Percentiles rank a stretch among this genome's conserved stretches.
Conservation (phyloP, 2,888 invertebrate species). For the Aphelenchoides bicaudatus region DNA sequence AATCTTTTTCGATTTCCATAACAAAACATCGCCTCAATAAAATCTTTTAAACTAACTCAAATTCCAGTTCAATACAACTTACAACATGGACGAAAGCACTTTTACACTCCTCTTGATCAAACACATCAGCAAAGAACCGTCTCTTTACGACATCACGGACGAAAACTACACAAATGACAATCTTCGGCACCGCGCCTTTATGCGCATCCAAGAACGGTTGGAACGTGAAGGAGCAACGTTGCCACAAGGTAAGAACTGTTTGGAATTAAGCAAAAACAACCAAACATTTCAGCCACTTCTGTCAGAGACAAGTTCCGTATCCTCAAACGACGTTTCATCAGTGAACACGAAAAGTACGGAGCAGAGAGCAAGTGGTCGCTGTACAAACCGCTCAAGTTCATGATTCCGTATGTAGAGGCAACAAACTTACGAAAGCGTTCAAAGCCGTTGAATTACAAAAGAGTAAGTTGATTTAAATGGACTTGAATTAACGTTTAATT, state of each 20-base stretch:
- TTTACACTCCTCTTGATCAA: conserved; percentile 3
- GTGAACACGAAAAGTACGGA: conserved; percentile 4
- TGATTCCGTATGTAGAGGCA: conserved; percentile 15
- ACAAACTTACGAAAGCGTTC: not conserved
- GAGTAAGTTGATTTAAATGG: no score
- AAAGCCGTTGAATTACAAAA: not conserved
- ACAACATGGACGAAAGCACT: not conserved
- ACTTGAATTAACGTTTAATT: no score
- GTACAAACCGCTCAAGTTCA: conserved; percentile 10
- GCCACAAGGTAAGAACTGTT: conserved; percentile 3
- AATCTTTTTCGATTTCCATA: no score
- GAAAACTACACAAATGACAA: conserved; percentile 17
- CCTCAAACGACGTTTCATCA: conserved; percentile 18
- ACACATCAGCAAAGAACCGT: conserved; percentile 8
- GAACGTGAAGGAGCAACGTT: not conserved
- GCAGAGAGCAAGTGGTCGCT: conserved; percentile 10
- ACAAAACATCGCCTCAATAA: no score
- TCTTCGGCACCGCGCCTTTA: conserved; percentile 10
- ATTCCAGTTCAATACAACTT: no score
- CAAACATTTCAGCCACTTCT: conserved; percentile 9
- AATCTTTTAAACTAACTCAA: no score
- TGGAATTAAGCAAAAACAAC: not conserved
- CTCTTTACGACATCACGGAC: conserved; percentile 8
- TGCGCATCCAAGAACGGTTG: conserved; percentile 14
- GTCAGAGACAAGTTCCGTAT: conserved; percentile 20